Percentiles rank a stretch among this genome's conserved stretches.
These are phyloP conservation scores for Exaiptasia diaphana DNA, from an alignment of 64 coral and sea anemone genomes.

Conservation along the genomic window DNA sequence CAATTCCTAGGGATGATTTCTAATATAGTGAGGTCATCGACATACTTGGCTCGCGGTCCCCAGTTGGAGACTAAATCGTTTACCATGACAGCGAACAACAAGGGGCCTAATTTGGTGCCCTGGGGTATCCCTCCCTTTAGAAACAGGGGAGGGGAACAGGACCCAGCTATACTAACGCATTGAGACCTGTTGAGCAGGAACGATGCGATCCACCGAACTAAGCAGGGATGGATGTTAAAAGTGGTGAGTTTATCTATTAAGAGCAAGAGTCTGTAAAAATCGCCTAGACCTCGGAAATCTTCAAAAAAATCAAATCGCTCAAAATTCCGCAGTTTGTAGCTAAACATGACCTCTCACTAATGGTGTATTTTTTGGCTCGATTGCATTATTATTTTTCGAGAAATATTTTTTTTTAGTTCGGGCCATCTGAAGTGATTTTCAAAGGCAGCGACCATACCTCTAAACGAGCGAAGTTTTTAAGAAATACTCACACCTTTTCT, in stretches of 20 bases:
- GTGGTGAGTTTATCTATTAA: constrained; percentile 1
- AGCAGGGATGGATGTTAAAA: constrained; percentile 8
- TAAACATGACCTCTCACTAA: no score
- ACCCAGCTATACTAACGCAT: background rate
- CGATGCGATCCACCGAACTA: constrained; percentile 5
- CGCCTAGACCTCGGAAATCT: no score
- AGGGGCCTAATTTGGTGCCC: constrained; percentile 29
- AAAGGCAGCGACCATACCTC: no score
- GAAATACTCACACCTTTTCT: no score
- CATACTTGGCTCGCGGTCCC: constrained; percentile 9
- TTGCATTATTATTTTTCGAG: no score
- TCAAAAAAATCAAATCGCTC: no score
- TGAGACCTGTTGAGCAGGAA: background rate
- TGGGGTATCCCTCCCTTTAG: constrained; percentile 18
- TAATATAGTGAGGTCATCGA: constrained; percentile 6
- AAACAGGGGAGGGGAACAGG: background rate
- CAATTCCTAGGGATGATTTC: constrained; percentile 22
- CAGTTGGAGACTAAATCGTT: constrained; percentile 29
- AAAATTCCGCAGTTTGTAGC: no score
- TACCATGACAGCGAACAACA: constrained; percentile 42
- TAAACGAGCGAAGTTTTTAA: no score
- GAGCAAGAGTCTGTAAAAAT: no score
- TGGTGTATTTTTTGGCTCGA: no score
- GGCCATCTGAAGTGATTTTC: no score
- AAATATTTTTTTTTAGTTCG: no score